Base-by-base conservation (phyloP, 2,797 vertebrate species). In the Catharus ustulatus region DNA sequence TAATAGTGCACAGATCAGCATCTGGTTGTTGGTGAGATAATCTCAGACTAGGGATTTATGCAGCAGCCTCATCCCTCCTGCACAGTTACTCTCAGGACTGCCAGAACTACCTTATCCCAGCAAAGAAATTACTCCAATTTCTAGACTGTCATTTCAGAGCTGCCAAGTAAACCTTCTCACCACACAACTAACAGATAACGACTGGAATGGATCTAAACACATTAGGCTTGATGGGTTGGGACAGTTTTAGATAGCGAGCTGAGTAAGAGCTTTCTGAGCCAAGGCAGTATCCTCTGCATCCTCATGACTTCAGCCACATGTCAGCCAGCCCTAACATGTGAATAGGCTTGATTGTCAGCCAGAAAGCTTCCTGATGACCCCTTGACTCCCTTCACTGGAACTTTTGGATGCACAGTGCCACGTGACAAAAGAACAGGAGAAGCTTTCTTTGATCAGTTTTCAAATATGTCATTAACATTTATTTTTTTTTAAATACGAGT, bases 51-150 rank as follows among this genome's bases (percentile, higher is more conserved):
- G 75, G 52, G 71, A 84, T 95, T 97, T 95, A 92, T 96, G 90
- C 89, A 97, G 82, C 94, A 94, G 59, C 43, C 38, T 95, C 58
- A 84, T 73, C 75, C 81, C 43, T 82, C 19, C 59, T 74, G 58
- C 64, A 45, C 81, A 74, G 11, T 67, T 85, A 84, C 83, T 91
- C 85, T 78, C 82, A 97, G 61, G 93, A 94, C 91, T 93, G 94
- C 90, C 91, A 96, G 85, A 94, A 96, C 90, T 92, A 96, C 94
- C 94, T 97, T 94, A 95, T 96, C 83, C 89, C 77, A 94, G 79
- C 62, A 93, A 89, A 91, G 79, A 97, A 97, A 97, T 97, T 96
- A 97, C 91, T 97, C 72, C 83, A 95, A 78, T 97, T 97, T 97
- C 76, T 94, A 89, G 93, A 88, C 73, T 92, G 91, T 95, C 89